phyloP scores from a whole-genome alignment of 2,797 vertebrate genomes.

The Setipinna tenuifilis region DNA sequence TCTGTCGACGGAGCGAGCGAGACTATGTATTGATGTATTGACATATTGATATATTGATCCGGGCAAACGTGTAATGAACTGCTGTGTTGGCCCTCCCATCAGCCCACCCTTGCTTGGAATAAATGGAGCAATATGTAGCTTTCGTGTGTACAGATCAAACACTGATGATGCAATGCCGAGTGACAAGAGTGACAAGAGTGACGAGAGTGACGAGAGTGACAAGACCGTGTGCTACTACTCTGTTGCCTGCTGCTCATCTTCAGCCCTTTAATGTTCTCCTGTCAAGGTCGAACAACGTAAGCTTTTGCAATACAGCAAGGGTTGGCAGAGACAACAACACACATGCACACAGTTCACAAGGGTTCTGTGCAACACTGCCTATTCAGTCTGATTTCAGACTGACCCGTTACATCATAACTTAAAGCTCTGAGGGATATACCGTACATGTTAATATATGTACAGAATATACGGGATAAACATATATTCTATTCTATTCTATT shows the following conservation, averaged over 20 bases:
- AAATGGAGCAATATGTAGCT: not conserved
- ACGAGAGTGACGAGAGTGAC: not conserved
- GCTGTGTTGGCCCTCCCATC: not conserved
- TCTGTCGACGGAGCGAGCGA: not conserved
- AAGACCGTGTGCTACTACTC: not conserved
- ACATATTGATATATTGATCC: conserved; percentile 8
- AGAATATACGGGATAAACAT: too few species aligned
- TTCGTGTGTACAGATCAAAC: not conserved
- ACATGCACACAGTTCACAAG: not conserved
- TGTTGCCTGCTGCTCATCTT: too few species aligned
- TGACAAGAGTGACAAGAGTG: not conserved
- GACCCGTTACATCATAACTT: not conserved
- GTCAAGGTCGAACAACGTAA: not conserved
- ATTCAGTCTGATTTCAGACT: not conserved
- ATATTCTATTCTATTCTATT: too few species aligned
- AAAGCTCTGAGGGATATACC: not conserved
- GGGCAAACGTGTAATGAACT: not conserved
- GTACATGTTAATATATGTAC: too few species aligned
- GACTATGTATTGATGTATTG: not conserved
- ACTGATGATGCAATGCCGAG: not conserved
- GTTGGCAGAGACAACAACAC: not conserved
- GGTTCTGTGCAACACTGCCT: not conserved
- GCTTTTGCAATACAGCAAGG: not conserved
- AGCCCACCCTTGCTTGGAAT: not conserved
- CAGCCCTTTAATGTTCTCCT: not conserved